phyloP scores from a whole-genome alignment of 1,140 invertebrate genomes.

The Dufourea novaeangliae region DNA sequence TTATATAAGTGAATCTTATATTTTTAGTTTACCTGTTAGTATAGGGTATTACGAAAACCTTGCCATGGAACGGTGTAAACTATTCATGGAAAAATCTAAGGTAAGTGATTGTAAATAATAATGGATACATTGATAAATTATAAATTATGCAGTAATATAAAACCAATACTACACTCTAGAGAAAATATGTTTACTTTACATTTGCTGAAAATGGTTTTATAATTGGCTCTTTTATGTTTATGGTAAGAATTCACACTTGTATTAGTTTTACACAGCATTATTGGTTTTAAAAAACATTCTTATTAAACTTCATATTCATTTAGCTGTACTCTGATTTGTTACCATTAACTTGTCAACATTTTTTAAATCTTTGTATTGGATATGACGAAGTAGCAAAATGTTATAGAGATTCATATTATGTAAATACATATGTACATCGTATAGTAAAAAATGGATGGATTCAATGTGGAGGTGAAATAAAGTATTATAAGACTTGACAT shows the following conservation, averaged over 20 bases:
- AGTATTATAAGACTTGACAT: neutral
- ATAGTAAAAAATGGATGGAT: constrained; percentile 68
- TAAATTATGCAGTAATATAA: constrained; percentile 5
- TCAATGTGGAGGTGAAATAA: constrained; percentile 57
- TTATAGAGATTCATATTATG: constrained; percentile 45
- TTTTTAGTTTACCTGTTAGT: constrained; percentile 43
- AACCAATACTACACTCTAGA: constrained; percentile 13
- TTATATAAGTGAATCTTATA: constrained; percentile 47
- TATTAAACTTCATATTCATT: constrained; percentile 37
- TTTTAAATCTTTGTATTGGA: constrained; percentile 59
- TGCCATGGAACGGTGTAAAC: constrained; percentile 32
- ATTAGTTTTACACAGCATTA: neutral
- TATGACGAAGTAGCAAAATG: constrained; percentile 20
- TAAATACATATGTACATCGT: constrained; percentile 57
- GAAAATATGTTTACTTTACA: constrained; percentile 60
- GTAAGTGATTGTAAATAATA: constrained; percentile 12
- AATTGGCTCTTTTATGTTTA: constrained; percentile 61
- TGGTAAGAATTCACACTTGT: constrained; percentile 34
- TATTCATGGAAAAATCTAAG: constrained; percentile 50
- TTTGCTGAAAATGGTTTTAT: constrained; percentile 36
- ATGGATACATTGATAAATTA: neutral
- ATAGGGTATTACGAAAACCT: constrained; percentile 53
- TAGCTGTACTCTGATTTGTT: constrained; percentile 60
- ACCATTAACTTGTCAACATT: constrained; percentile 61
- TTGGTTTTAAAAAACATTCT: constrained; percentile 2